These are phyloP conservation scores for Cheilosia pagana DNA, from an alignment of 2,888 invertebrate genomes.

Conservation along the genomic window DNA sequence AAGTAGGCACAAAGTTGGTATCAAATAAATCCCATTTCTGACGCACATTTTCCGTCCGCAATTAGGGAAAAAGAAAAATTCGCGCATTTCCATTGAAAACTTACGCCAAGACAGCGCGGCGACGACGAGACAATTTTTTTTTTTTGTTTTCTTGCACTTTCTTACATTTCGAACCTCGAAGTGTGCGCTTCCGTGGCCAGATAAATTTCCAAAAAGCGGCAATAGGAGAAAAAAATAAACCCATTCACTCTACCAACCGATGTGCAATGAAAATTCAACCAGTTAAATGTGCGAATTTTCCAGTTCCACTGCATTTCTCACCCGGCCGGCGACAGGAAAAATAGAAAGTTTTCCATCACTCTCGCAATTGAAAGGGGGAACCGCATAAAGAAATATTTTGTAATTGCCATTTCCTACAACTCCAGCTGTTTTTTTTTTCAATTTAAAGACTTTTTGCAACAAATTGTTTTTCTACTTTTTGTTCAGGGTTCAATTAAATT, in stretches of 20 bases:
- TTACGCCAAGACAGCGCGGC: not conserved
- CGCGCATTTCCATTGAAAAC: slow-evolving; percentile 55
- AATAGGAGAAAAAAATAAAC: not conserved
- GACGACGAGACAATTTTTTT: not conserved
- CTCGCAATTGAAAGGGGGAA: slow-evolving; percentile 19
- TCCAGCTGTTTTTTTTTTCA: slow-evolving; percentile 10
- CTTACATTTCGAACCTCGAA: not conserved
- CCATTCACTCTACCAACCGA: slow-evolving; percentile 17
- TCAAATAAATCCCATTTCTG: slow-evolving; percentile 23
- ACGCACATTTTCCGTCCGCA: slow-evolving; percentile 44
- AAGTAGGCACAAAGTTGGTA: too few relatives aligned
- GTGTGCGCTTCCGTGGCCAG: not conserved
- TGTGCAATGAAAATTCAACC: slow-evolving; percentile 37
- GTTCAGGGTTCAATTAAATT: slow-evolving; percentile 20
- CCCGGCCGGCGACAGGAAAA: slow-evolving; percentile 42
- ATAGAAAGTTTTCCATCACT: slow-evolving; percentile 56
- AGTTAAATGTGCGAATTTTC: slow-evolving; percentile 55
- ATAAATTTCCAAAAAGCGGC: not conserved
- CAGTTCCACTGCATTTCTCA: slow-evolving; percentile 33
- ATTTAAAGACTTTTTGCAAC: slow-evolving; percentile 5
- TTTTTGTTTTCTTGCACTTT: not conserved
- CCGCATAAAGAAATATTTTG: slow-evolving; percentile 27
- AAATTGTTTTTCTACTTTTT: slow-evolving; percentile 1
- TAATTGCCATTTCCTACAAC: slow-evolving; percentile 47
- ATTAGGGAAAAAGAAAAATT: slow-evolving; percentile 41